Evolutionary conservation across 1,140 invertebrate genomes (phyloP), one percentile per base, ranked within the genome.

Genomic region (Venustaconcha ellipsiformis): DNA sequence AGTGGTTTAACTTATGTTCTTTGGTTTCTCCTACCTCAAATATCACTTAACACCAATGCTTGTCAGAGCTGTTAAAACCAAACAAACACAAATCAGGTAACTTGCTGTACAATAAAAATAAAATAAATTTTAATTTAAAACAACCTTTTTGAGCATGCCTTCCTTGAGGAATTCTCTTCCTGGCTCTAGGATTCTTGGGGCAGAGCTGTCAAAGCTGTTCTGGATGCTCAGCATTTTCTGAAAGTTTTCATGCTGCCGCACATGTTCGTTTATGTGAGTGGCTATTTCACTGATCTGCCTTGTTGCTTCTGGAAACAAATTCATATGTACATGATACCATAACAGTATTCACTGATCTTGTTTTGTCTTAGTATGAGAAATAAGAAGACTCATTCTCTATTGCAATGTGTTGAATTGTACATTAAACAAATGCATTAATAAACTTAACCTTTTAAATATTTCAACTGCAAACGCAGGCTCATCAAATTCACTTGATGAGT

Each of bases 201-300:
- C 92, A 90, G 60, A 92, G 8, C 91, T 84, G 60, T 87, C 83
- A 80, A 95, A 91, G 65, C 91, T 92, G 63, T 92, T 92, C 82
- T 95, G 94, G 67, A 95, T 88, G 82, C 92, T 91, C 18, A 95
- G 88, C 80, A 95, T 90, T 82, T 92, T 92, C 87, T 93, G 92
- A 56, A 93, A 93, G 80, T 94, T 93, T 85, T 95, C 94, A 80
- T 94, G 93, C 78, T 95, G 93, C 76, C 92, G 91, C 2, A 95
- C 92, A 59, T 94, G 90, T 57, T 92, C 91, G 78, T 95, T 94
- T 37, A 95, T 94, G 82, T 95, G 94, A 2, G 89, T 86, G 0
- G 94, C 94, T 57, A 94, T 93, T 60, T 92, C 92, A 84, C 93
- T 92, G 59, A 95, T 92, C 89, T 94, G 92, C 70, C 91, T 90